A percentile compares a stretch with the other conserved stretches of the same genome.
Evolutionary conservation across 2,113 vertebrate species (phyloP).

Genomic region (Leptobrachium leishanense): DNA sequence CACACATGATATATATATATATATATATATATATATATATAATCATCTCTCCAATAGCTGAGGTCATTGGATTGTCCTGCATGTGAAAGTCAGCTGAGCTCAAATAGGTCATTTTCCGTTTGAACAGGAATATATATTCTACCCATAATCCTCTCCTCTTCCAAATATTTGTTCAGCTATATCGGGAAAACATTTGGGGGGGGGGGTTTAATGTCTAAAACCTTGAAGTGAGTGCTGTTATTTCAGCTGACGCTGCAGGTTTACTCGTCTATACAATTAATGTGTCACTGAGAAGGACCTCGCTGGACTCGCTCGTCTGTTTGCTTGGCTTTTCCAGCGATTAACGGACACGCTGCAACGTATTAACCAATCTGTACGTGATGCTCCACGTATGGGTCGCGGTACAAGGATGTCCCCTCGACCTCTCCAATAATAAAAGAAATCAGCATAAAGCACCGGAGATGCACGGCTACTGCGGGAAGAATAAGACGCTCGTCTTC

Average conservation of each 20-base stretch:
- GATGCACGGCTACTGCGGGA: too few species aligned
- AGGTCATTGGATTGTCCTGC: too few species aligned
- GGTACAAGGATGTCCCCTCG: too few species aligned
- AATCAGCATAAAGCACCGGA: too few species aligned
- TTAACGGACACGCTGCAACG: background rate
- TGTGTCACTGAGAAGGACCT: constrained; percentile 1
- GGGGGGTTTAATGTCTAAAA: background rate
- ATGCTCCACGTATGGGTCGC: too few species aligned
- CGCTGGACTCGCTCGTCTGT: background rate
- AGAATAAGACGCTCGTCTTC: too few species aligned
- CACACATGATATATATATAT: too few species aligned
- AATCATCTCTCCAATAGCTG: too few species aligned
- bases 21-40: too few species aligned
- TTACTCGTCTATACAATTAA: background rate
- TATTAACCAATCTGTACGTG: too few species aligned
- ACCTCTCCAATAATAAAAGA: too few species aligned
- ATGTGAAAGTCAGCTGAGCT: background rate
- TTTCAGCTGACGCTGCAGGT: background rate
- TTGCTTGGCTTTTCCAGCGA: background rate
- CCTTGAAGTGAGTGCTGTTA: background rate
- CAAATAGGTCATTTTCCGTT: background rate
- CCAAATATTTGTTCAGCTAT: background rate
- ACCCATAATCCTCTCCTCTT: background rate
- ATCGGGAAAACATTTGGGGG: background rate
- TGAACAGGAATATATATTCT: background rate